phyloP scores from a whole-genome alignment of 2,797 vertebrate species.

The Austrolebias charrua region DNA sequence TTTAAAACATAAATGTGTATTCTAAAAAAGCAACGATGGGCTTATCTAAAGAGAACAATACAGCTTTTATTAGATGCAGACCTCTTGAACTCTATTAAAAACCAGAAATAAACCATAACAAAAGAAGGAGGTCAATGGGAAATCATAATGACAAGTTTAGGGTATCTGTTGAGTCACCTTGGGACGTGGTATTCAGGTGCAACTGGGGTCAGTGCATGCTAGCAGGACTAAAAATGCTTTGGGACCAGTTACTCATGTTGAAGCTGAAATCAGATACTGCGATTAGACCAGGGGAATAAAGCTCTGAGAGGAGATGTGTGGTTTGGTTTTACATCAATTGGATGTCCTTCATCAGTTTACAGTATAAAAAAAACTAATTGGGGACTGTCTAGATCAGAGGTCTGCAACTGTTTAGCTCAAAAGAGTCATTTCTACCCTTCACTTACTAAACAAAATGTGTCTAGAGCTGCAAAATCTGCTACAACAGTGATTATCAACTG shows the following conservation, averaged over 20 bases:
- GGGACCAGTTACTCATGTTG: conserved; percentile 57
- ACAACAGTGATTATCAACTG: too few species aligned
- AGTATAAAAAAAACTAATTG: not conserved
- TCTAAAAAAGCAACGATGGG: not conserved
- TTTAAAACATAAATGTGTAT: conserved; percentile 2
- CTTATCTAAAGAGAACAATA: conserved; percentile 1
- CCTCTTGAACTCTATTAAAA: not conserved
- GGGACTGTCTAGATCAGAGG: too few species aligned
- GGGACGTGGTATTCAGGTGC: conserved; percentile 27
- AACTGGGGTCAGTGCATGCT: conserved; percentile 37
- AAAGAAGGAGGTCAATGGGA: too few species aligned
- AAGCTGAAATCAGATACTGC: conserved; percentile 38
- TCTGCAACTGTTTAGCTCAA: too few species aligned
- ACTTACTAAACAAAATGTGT: too few species aligned
- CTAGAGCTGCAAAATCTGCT: too few species aligned
- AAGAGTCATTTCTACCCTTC: too few species aligned
- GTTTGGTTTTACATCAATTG: conserved; percentile 28
- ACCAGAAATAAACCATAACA: not conserved
- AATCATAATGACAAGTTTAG: too few species aligned
- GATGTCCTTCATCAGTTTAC: conserved; percentile 4
- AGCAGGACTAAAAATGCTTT: conserved; percentile 50
- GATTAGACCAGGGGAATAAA: conserved; percentile 44
- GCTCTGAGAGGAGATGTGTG: conserved; percentile 20
- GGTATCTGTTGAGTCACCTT: conserved; percentile 8
- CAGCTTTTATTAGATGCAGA: not conserved